Percentiles rank a stretch among this genome's conserved stretches.
phyloP scores from a whole-genome alignment of 2,888 invertebrate species.

The Amiota communis region DNA sequence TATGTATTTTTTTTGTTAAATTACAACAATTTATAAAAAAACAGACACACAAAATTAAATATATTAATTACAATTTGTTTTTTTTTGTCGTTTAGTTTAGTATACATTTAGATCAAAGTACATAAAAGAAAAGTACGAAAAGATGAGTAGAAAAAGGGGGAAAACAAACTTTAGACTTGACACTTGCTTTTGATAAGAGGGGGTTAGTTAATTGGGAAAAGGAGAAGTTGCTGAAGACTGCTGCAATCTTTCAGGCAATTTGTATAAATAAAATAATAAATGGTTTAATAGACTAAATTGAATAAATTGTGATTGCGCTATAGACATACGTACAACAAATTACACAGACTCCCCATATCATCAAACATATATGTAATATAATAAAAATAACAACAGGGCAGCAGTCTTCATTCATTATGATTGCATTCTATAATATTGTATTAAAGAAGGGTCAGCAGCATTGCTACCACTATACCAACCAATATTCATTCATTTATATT shows the following conservation, averaged over 20 bases:
- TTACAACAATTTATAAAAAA: not conserved
- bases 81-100: conserved; percentile 17
- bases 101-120: conserved; percentile 1
- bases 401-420: no score
- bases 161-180: conserved; percentile 15
- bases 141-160: not conserved
- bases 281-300: conserved; percentile 28
- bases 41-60: not conserved
- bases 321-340: conserved; percentile 17
- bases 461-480: not conserved
- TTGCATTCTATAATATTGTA: no score
- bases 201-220: not conserved
- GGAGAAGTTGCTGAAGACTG: conserved; percentile 3
- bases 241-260: not conserved
- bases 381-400: no score
- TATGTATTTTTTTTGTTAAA: not conserved
- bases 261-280: conserved; percentile 13
- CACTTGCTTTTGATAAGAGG: not conserved
- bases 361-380: no score
- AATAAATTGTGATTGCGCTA: conserved; percentile 20
- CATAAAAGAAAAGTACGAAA: not conserved
- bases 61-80: not conserved
- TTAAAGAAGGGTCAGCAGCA: no score
- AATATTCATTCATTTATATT: conserved; percentile 7
- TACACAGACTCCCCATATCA: not conserved